These are phyloP conservation scores for Himalopsyche kuldschensis DNA, from an alignment of 2,888 invertebrate genomes.

Conservation along the genomic window DNA sequence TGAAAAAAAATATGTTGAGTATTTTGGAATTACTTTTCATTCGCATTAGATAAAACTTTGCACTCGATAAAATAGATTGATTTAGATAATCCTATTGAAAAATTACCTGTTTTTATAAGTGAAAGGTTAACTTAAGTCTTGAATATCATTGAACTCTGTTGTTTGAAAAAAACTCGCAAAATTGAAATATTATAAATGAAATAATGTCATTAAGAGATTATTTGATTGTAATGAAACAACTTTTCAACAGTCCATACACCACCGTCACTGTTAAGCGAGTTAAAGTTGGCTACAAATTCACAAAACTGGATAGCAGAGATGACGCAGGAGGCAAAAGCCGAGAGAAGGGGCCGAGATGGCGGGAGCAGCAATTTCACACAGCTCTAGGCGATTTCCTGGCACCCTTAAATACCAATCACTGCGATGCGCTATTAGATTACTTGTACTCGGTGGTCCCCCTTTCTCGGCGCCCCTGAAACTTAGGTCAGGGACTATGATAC, in stretches of 20 bases:
- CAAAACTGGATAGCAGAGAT: not conserved
- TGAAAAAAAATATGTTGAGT: no score
- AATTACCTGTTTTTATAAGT: no score
- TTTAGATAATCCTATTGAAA: no score
- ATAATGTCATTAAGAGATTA: no score
- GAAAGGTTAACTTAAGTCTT: no score
- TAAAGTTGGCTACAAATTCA: conserved; percentile 6
- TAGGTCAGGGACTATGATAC: not conserved
- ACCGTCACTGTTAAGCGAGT: conserved; percentile 14
- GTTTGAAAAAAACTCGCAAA: no score
- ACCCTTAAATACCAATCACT: conserved; percentile 40
- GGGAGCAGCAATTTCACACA: conserved; percentile 21
- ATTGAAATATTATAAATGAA: no score
- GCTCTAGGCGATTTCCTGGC: conserved; percentile 35
- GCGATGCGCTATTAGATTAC: conserved; percentile 36
- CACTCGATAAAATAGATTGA: no score
- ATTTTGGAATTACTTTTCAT: no score
- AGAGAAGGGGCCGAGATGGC: not conserved
- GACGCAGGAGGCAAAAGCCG: not conserved
- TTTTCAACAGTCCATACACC: not conserved
- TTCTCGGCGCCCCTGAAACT: not conserved
- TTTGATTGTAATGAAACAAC: not conserved
- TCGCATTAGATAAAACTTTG: no score
- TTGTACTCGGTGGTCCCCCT: conserved; percentile 5
- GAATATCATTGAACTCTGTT: no score